Conservation (phyloP, 2,113 vertebrate species). For the Microcebus lehilahytsara region DNA sequence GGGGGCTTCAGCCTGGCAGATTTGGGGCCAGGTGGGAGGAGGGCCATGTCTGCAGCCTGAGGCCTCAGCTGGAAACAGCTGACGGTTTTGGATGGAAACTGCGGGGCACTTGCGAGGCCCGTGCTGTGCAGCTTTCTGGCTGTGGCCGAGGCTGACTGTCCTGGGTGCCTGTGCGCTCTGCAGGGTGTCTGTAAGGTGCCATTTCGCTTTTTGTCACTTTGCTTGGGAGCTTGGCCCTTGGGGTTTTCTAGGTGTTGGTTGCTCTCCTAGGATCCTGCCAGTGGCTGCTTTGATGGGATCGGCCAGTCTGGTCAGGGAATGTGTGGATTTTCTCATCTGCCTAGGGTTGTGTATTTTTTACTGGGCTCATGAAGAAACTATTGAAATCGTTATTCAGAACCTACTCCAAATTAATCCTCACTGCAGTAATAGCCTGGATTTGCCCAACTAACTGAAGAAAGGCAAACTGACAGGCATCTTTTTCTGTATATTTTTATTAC, state of each 20-base stretch:
- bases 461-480: neutral
- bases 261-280: neutral
- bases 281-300: neutral
- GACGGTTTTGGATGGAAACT: neutral
- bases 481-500: neutral
- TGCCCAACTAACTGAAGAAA: neutral
- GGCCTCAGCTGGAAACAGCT: fast-evolving
- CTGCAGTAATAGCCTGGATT: neutral
- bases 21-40: neutral
- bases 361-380: neutral
- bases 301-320: neutral
- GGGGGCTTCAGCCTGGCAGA: neutral
- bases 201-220: neutral
- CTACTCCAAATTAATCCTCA: neutral
- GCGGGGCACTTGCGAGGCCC: neutral
- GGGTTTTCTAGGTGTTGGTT: neutral
- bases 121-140: neutral
- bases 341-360: neutral
- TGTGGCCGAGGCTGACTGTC: fast-evolving
- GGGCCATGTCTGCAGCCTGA: neutral
- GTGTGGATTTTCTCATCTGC: neutral
- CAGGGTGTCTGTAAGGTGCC: fast-evolving
- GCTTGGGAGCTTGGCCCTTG: neutral
- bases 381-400: neutral
- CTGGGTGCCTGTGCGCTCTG: neutral